Evolutionary conservation across 2,888 invertebrate genomes (phyloP).

Genomic region (Drosophila leonis): DNA sequence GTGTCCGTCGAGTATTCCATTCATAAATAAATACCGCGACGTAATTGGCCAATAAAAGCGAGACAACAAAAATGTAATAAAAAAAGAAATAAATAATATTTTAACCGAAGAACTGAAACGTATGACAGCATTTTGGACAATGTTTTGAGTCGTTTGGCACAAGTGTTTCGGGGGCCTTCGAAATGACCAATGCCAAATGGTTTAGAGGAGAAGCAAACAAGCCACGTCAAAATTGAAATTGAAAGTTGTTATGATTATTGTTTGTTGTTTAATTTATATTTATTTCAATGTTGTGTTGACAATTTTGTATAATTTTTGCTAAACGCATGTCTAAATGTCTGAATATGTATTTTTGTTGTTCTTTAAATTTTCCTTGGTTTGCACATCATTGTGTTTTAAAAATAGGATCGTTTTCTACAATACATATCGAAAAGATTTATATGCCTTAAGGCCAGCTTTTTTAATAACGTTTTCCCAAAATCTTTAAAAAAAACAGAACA

Average conservation of each 20-base stretch:
- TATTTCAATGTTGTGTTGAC: slow-evolving; percentile 40
- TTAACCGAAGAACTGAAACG: slow-evolving; percentile 24
- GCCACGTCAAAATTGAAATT: slow-evolving; percentile 30
- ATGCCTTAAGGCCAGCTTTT: slow-evolving; percentile 35
- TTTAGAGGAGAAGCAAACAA: not conserved
- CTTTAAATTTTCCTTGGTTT: slow-evolving; percentile 34
- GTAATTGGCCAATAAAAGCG: slow-evolving; percentile 55
- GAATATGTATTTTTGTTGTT: slow-evolving; percentile 34
- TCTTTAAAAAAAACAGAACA: slow-evolving; percentile 24
- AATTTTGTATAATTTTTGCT: slow-evolving; percentile 32
- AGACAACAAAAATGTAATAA: slow-evolving; percentile 56
- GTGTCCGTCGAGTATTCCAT: slow-evolving; percentile 59
- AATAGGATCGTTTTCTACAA: slow-evolving; percentile 47
- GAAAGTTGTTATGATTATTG: slow-evolving; percentile 18
- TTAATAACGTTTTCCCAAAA: slow-evolving; percentile 35
- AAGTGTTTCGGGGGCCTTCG: slow-evolving; percentile 53
- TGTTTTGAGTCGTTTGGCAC: slow-evolving; percentile 66
- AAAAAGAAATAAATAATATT: slow-evolving; percentile 47
- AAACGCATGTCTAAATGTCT: slow-evolving; percentile 40
- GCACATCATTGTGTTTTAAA: slow-evolving; percentile 60
- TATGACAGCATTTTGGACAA: slow-evolving; percentile 66
- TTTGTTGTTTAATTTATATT: slow-evolving; percentile 32
- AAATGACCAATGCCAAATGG: slow-evolving; percentile 39
- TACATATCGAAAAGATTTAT: slow-evolving; percentile 60
- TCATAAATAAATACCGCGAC: slow-evolving; percentile 62